Base-by-base conservation (phyloP, 53 echinoderm and acorn worm genomes). In the Glandiceps talaboti region DNA sequence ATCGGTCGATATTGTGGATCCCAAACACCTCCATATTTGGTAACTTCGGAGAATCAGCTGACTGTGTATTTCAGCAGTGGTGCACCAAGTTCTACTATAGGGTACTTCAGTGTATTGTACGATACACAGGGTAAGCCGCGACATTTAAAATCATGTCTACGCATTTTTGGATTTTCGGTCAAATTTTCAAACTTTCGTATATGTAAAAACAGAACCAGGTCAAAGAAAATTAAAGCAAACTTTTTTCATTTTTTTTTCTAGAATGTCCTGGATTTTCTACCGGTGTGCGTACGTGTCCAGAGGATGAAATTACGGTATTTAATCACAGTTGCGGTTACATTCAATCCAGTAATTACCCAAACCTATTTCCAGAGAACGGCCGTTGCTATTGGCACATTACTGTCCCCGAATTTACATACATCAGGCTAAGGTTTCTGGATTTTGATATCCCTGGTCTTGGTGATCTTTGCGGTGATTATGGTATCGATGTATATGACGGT, bases 331-430 rank as follows among this genome's bases (percentile, higher is more conserved):
- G 64, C 20, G 64, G 64, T 45, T 45, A 45, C 20, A 6, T 45
- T 45, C 64, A 45, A 45, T 45, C 64, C 64, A 45, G 64, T 20
- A 45, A 45, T 45, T 45, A 45, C 20, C 64, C 64, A 45, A 45
- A 45, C 64, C 6, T 12, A 6, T 45, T 12, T 45, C 64, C 64
- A 12, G 64, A 45, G 20, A 45, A 45, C 64, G 20, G 64, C 20
- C 64, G 82, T 0, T 87, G 85, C 30, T 79, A 77, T 25, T 97
- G 97, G 97, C 84, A 31, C 0, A 91, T 97, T 73, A 82, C 79
- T 26, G 92, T 92, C 0, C 28, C 85, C 29, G 79, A 77, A 25
- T 82, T 84, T 75, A 97, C 97, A 29, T 88, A 77, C 33, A 81
- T 97, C 30, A 80, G 76, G 30, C 77, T 97, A 0, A 81, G 30